Percentiles rank a stretch among this genome's conserved stretches.
phyloP scores from a whole-genome alignment of 2,113 vertebrate species.

The Scytalopus superciliaris region DNA sequence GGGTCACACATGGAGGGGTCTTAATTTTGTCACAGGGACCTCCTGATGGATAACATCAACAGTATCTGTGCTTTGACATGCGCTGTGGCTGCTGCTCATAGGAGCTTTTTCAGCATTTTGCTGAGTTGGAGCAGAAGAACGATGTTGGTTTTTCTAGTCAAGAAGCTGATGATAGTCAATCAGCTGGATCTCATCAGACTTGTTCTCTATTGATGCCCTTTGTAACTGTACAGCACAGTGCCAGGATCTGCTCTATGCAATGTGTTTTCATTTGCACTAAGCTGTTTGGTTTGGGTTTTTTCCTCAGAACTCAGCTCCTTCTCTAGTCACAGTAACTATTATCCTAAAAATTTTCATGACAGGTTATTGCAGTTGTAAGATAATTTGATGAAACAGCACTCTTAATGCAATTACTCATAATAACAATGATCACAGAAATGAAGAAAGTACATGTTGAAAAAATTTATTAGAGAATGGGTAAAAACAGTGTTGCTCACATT shows the following conservation, averaged over 20 bases:
- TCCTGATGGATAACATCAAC: not conserved
- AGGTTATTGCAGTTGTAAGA: conserved; percentile 18
- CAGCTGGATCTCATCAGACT: not conserved
- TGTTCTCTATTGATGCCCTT: not conserved
- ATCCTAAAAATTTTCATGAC: conserved; percentile 18
- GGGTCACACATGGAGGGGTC: accelerated
- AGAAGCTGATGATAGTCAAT: not conserved
- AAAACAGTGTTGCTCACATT: not conserved
- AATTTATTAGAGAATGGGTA: not conserved
- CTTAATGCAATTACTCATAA: conserved; percentile 34
- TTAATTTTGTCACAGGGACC: not conserved
- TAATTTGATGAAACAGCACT: conserved; percentile 19
- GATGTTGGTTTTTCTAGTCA: not conserved
- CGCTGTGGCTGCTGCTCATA: accelerated
- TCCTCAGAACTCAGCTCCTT: not conserved
- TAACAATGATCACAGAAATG: conserved; percentile 10
- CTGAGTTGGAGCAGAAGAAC: not conserved
- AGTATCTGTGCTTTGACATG: not conserved
- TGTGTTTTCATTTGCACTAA: conserved; percentile 11
- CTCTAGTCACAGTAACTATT: not conserved
- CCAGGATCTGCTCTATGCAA: not conserved
- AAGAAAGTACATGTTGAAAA: conserved; percentile 13
- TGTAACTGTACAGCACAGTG: not conserved
- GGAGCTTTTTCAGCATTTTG: not conserved
- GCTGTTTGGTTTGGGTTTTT: not conserved